Evolutionary conservation across 2,797 vertebrate species (phyloP).

Genomic region (Jordanella pulchra): DNA sequence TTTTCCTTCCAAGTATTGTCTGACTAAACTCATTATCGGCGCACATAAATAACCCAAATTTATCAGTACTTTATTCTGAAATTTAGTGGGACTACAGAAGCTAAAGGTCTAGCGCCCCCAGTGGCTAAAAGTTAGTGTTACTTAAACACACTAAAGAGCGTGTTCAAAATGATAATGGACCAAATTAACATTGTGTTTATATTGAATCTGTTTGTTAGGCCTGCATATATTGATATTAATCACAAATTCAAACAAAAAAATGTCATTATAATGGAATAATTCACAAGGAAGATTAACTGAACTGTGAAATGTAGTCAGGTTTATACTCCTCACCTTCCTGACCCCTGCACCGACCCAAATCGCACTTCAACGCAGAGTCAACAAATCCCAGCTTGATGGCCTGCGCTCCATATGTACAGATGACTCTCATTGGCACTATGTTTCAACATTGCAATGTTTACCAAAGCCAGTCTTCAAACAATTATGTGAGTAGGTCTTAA

Average conservation of each 20-base stretch:
- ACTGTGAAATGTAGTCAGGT: constrained; percentile 49
- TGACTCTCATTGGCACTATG: constrained; percentile 55
- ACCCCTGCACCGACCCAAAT: constrained; percentile 57
- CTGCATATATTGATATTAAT: too few relatives aligned
- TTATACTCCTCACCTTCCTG: constrained; percentile 55
- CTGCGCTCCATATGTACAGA: constrained; percentile 62
- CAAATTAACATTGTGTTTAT: not conserved
- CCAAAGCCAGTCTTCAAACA: constrained; percentile 64
- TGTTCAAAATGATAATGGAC: not conserved
- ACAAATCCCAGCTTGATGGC: constrained; percentile 58
- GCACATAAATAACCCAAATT: too few relatives aligned
- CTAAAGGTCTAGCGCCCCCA: too few relatives aligned
- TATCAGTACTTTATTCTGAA: too few relatives aligned
- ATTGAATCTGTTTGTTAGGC: not conserved
- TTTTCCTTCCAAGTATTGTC: too few relatives aligned
- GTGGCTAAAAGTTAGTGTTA: too few relatives aligned
- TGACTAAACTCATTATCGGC: too few relatives aligned
- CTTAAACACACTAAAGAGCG: too few relatives aligned
- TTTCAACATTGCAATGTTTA: constrained; percentile 73
- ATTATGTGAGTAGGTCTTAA: constrained; percentile 63
- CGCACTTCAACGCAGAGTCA: constrained; percentile 69
- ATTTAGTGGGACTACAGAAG: too few relatives aligned
- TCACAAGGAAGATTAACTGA: constrained; percentile 33
- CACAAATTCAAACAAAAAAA: not conserved
- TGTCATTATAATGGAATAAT: too few relatives aligned